Evolutionary conservation across 92 coral and sea anemone species (phyloP), one percentile per base, ranked within the genome.

Genomic region (Zoanthus sociatus): DNA sequence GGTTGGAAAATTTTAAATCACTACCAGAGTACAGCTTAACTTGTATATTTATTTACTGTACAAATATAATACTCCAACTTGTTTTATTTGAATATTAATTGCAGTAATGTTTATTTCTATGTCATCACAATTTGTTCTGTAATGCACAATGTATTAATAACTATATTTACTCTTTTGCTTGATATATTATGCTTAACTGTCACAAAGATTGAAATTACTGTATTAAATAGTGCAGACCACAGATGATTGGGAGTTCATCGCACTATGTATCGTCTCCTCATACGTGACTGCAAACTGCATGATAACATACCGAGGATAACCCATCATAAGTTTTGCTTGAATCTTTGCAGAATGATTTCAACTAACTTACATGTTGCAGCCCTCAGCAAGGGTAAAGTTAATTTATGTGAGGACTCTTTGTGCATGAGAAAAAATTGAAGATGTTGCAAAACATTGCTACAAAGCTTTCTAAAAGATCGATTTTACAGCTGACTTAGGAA

Each of bases 221-320:
- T 81, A 46, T 81, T 81, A 7, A 63, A 81, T 46, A 63, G 58
- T 20, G 85, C 73, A 11, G 85, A 81, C 85, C 85, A 81, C 61
- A 81, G 85, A 26, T 81, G 85, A 81, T 64, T 53, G 46, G 30
- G 0, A 26, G 60, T 6, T 46, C 31, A 64, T 14, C 61, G 84
- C 63, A 73, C 54, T 9, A 9, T 44, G 55, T 73, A 79, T 9
- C 60, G 46, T 9, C 74, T 6, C 5, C 74, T 33, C 17, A 33
- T 31, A 21, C 45, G 3, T 69, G 46, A 17, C 46, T 3, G 74
- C 15, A 6, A 69, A 30, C 7, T 69, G 16, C 31, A 11, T 30
- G 46, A 33, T 30, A 13, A 30, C 74, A 26, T 11, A 14, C 74
- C 9, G 47, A 21, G 30, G 11, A 69, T 4, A 31, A 9, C 74